Evolutionary conservation across 2,888 invertebrate genomes (phyloP), one percentile per base, ranked within the genome.

Genomic region (Cloeon dipterum): DNA sequence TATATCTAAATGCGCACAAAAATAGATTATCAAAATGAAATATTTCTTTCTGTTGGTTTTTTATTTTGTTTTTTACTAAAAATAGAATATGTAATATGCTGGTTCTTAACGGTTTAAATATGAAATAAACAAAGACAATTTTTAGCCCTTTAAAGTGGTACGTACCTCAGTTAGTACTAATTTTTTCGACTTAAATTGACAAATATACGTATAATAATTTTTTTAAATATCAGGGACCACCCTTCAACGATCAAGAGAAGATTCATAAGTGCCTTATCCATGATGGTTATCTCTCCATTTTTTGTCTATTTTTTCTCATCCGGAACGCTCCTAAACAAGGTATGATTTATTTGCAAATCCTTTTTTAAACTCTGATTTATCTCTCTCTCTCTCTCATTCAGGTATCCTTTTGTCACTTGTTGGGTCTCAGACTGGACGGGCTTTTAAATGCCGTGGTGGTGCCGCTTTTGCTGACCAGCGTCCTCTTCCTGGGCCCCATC

Each of bases 211-310:
- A n/a, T n/a, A n/a, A n/a, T n/a, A n/a, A n/a, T 45, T 42, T 40
- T 39, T 41, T 42, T 40, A 35, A 45, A 40, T 64, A 70, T 44
- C 59, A 83, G 91, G 50, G 78, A 88, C 52, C 85, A 91, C 57
- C 86, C 89, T 11, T 66, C 74, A 7, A 83, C 79, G 4, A 82
- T 91, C 45, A 86, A 83, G 54, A 70, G 70, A 51, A 68, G 89
- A 51, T 89, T 89, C 54, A 65, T 81, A 45, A 86, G 89, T 57
- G 85, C 83, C 8, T 70, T 71, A 44, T 60, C 78, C 42, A 79
- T 86, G 61, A 75, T 81, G 63, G 53, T 83, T 37, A 51, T 88
- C 37, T 75, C 85, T 11, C 83, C 86, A 35, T 58, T 74, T 41
- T 72, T 82, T 50, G 65, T 83, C 35, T 75, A 77, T 51, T 64